Evolutionary conservation across 2,113 vertebrate genomes (phyloP), one percentile per base, ranked within the genome.

Genomic region (Tonatia bakeri): DNA sequence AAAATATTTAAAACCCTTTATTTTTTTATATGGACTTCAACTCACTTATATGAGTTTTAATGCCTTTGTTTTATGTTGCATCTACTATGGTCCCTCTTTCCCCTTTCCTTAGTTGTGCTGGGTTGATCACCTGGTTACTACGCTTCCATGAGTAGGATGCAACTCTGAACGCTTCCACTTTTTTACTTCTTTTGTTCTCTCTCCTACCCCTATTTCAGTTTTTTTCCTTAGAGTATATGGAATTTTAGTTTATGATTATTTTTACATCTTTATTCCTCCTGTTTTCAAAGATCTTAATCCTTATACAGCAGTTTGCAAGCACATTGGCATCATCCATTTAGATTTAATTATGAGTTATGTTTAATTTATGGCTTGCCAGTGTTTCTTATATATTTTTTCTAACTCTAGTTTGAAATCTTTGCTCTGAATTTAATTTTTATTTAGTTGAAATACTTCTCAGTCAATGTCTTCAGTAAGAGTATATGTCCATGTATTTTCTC

Each of bases 371-470:
- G 26, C 9, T 88, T 56, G 33, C 22, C 40, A 40, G 40, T 80
- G 16, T 79, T 67, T 85, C 56, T 52, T 84, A 20, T 40, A n/a
- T 52, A 28, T 38, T 91, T 47, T 84, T 31, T 50, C 56, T 81
- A 64, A 52, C 7, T 15, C 20, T 76, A 79, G 69, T 92, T 89
- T 92, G 26, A 92, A 54, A 47, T 83, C 54, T 91, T 92, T 67
- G 52, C 59, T 92, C n/a, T 90, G 56, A 94, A 75, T 83, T 90
- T 94, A 61, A 87, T 67, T 90, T 96, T 75, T 65, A 59, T 95
- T 90, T 91, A 31, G 4, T 38, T 92, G 54, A 61, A 52, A 1
- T 59, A 61, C 24, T 87, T 94, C 40, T 70, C 40, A 82, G 82
- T 38, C 65, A 73, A 26, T 87, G 87, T 90, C 40, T 87, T 61